Conservation (phyloP, 2,888 invertebrate genomes). For the Acanthoscelides obtectus region DNA sequence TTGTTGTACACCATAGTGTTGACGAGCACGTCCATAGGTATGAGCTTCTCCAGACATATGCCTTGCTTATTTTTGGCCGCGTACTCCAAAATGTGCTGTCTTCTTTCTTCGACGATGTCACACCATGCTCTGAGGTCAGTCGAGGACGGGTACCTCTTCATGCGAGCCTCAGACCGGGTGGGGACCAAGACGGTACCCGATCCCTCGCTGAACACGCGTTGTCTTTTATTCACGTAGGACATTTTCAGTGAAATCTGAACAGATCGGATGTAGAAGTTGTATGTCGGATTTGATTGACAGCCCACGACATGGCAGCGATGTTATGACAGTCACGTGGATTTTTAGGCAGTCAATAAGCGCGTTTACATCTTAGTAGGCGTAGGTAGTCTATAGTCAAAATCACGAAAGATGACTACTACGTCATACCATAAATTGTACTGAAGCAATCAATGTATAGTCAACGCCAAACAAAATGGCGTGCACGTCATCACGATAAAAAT, state of each 20-base stretch:
- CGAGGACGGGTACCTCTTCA: conserved; percentile 53
- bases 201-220: conserved; percentile 9
- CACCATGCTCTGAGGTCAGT: conserved; percentile 58
- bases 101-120: conserved; percentile 52
- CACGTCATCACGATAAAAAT: no score
- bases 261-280: neutral
- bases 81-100: conserved; percentile 53
- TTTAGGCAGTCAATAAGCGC: no score
- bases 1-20: conserved; percentile 45
- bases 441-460: no score
- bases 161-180: conserved; percentile 50
- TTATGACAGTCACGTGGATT: no score
- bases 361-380: no score
- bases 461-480: no score
- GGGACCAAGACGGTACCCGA: conserved; percentile 3
- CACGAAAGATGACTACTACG: no score
- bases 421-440: no score
- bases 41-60: conserved; percentile 35
- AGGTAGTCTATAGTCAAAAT: no score
- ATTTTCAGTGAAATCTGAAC: conserved; percentile 4
- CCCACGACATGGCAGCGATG: no score
- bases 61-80: conserved; percentile 28
- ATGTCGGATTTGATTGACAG: neutral
- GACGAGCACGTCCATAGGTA: conserved; percentile 42
- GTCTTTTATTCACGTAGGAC: conserved; percentile 16